Evolutionary conservation across 2,113 vertebrate genomes (phyloP), one percentile per base, ranked within the genome.

Genomic region (Telmatochromis sp.): DNA sequence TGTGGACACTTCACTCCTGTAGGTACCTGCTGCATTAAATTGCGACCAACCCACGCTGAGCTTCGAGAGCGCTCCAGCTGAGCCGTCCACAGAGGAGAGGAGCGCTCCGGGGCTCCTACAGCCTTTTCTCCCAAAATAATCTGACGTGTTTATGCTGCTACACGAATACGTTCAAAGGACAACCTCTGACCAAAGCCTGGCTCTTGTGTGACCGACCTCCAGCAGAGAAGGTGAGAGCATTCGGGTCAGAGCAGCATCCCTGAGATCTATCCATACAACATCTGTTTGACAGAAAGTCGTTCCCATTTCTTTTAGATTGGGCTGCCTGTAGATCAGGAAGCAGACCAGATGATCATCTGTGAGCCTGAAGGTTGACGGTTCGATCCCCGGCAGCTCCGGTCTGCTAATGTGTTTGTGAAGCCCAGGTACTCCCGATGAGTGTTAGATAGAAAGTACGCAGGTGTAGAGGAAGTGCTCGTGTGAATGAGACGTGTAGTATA

Each of bases 221-320:
- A 65, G 60, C 9, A 58, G 55, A 58, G 55, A 19, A 63, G 31
- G 4, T 33, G 31, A 19, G 33, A 40, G 63, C 63, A 14, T 8
- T 40, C 63, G 2, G 63, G 63, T 40, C 63, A 40, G n/a, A 68
- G 7, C 63, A 40, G 35, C n/a, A 68, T 40, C 63, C 63, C 63
- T 68, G 11, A 68, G 11, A 68, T 68, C 35, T 21, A 23, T 21
- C 11, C 33, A 0, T 2, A 68, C 33, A 37, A 40, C 33, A 21
- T 71, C n/a, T 71, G 35, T 71, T 23, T 71, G n/a, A 71, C n/a
- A 58, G 4, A 13, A 68, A 21, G 35, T 14, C 63, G 0, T 68
- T 68, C n/a, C 11, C 7, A 9, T 40, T 71, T 63, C 31, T 12
- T n/a, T 63, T 19, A 19, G 0, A 5, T 11, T 11, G 57, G 31